Evolutionary conservation across 64 coral and sea anemone genomes (phyloP).

Genomic region (Pocillopora damicornis): DNA sequence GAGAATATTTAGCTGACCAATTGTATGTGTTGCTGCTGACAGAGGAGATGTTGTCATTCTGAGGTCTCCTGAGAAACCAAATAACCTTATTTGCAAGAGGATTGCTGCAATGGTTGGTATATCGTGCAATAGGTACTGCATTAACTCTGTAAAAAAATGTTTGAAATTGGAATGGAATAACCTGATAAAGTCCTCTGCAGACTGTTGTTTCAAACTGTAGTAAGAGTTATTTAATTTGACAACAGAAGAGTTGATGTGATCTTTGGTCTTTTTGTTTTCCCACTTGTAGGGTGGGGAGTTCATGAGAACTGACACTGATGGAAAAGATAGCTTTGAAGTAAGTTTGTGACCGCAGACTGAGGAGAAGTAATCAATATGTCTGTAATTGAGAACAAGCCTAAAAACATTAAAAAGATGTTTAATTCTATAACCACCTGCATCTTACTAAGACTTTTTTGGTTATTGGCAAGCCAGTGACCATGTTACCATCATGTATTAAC

Average conservation of each 20-base stretch:
- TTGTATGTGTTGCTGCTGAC: not conserved
- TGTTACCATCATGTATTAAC: too few relatives aligned
- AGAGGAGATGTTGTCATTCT: slow-evolving; percentile 82
- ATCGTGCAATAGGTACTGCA: not conserved
- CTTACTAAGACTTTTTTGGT: too few relatives aligned
- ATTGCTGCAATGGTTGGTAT: slow-evolving; percentile 67
- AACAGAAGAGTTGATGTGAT: not conserved
- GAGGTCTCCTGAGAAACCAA: slow-evolving; percentile 78
- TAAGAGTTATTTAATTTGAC: not conserved
- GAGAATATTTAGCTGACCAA: not conserved
- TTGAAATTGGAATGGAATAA: too few relatives aligned
- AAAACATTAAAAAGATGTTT: too few relatives aligned
- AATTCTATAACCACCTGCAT: too few relatives aligned
- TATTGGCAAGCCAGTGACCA: too few relatives aligned
- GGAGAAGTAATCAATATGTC: not conserved
- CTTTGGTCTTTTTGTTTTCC: not conserved
- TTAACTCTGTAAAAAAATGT: too few relatives aligned
- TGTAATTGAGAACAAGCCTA: too few relatives aligned
- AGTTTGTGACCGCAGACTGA: not conserved
- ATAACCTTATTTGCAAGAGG: slow-evolving; percentile 64
- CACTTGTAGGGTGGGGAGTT: slow-evolving; percentile 45
- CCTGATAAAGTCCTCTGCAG: not conserved
- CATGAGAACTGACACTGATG: slow-evolving; percentile 12
- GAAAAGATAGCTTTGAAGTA: slow-evolving; percentile 45
- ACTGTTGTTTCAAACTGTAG: too few relatives aligned